phyloP scores from a whole-genome alignment of 2,797 vertebrate genomes.

The Chromis chromis region DNA sequence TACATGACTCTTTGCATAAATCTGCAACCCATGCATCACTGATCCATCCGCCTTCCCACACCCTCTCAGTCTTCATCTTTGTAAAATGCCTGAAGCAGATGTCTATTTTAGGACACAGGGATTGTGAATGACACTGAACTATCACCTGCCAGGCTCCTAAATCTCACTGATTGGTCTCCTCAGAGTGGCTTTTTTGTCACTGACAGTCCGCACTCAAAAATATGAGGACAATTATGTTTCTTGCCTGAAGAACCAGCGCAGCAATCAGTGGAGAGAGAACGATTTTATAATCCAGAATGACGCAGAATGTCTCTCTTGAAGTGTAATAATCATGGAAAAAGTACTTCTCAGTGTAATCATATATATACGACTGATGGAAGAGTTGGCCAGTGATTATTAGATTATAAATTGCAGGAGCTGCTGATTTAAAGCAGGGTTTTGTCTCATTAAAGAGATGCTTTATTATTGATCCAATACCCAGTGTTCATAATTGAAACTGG shows the following conservation, averaged over 20 bases:
- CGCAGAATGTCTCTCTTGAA: conserved; percentile 37
- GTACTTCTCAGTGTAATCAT: conserved; percentile 46
- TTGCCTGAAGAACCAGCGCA: neutral
- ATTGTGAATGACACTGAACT: conserved; percentile 34
- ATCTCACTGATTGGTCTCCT: conserved; percentile 32
- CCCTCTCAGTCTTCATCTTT: conserved; percentile 25
- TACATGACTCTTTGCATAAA: conserved; percentile 63
- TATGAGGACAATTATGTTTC: conserved; percentile 31
- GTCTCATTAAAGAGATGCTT: conserved; percentile 10
- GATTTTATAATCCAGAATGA: conserved; percentile 41
- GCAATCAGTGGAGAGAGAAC: conserved; percentile 47
- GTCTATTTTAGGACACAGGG: conserved; percentile 23
- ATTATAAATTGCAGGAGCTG: conserved; percentile 39
- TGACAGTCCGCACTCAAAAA: conserved; percentile 7
- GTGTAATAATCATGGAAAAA: conserved; percentile 37
- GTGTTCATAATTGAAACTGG: conserved; percentile 26
- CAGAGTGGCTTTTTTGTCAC: neutral
- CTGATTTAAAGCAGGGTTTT: conserved; percentile 15
- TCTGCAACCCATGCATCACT: conserved; percentile 40
- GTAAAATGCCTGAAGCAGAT: conserved; percentile 14
- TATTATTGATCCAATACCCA: conserved; percentile 32
- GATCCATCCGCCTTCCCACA: conserved; percentile 40
- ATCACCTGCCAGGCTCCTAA: conserved; percentile 32
- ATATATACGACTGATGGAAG: neutral
- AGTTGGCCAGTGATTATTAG: conserved; percentile 29